These are phyloP conservation scores for Magallana angulata DNA, from an alignment of 1,140 invertebrate genomes.

Conservation along the genomic window DNA sequence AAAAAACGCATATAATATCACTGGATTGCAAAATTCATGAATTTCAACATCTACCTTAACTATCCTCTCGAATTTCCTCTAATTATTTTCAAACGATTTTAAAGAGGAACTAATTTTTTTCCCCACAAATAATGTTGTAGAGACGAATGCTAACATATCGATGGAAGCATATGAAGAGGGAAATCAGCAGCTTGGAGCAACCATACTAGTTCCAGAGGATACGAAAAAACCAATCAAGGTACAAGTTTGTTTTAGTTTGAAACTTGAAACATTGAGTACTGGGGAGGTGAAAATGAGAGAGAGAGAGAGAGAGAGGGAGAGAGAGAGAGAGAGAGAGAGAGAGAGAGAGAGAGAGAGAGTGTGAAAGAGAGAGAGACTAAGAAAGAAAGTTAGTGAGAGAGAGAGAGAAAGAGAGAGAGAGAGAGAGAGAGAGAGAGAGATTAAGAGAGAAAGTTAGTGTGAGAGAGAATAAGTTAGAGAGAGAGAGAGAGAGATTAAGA, in stretches of 20 bases:
- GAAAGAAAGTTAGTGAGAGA: too few relatives aligned
- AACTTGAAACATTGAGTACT: background rate
- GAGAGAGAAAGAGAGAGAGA: background rate
- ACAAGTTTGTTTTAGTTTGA: background rate
- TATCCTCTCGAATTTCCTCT: background rate
- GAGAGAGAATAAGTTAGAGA: background rate
- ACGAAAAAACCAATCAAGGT: background rate
- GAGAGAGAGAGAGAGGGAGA: conserved; percentile 19
- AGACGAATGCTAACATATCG: background rate
- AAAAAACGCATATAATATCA: too few relatives aligned
- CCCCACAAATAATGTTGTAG: background rate
- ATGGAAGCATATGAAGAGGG: background rate
- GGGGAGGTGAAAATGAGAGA: background rate
- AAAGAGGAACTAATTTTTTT: background rate
- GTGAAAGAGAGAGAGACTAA: too few relatives aligned
- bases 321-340: conserved; percentile 17
- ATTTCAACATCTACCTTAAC: background rate
- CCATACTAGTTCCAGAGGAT: background rate
- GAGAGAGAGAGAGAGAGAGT: background rate
- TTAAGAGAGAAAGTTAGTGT: background rate
- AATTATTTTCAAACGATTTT: background rate
- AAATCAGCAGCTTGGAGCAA: background rate
- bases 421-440: conserved; percentile 25
- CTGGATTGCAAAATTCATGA: too few relatives aligned
- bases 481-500: conserved; percentile 9